phyloP scores from a whole-genome alignment of 37 sponge, comb jelly and placozoan genomes.

The Hexactinellida sp. region DNA sequence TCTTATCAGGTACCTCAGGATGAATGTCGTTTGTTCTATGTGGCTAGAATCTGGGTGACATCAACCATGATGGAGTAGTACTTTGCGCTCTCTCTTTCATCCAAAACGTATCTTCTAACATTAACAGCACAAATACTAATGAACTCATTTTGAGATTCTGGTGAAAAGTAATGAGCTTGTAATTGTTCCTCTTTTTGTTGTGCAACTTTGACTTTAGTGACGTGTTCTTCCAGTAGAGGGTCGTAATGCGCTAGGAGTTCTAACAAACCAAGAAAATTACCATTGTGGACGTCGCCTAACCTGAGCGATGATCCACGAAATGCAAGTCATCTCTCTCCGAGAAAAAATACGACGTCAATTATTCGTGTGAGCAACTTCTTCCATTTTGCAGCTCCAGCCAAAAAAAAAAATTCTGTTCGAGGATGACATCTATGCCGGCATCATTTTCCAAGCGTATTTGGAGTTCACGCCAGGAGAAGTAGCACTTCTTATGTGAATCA shows the following conservation, averaged over 20 bases:
- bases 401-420: neutral
- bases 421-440: neutral
- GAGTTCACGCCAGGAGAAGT: neutral
- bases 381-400: neutral
- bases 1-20: neutral
- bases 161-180: conserved; percentile 10
- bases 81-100: neutral
- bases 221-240: neutral
- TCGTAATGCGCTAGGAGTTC: neutral
- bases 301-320: conserved; percentile 8
- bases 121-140: neutral
- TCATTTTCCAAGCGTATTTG: neutral
- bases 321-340: neutral
- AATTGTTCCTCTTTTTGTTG: conserved; percentile 1
- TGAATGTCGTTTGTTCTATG: neutral
- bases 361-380: neutral
- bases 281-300: neutral
- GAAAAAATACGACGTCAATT: neutral
- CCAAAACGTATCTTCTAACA: neutral
- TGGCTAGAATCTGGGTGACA: neutral
- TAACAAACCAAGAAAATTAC: conserved; percentile 14
- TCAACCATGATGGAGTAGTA: neutral
- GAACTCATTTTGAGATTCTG: conserved; percentile 11
- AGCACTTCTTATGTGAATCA: conserved; percentile 9
- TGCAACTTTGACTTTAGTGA: neutral